Conservation (phyloP, 2,888 invertebrate genomes). For the Scaeva pyrastri region DNA sequence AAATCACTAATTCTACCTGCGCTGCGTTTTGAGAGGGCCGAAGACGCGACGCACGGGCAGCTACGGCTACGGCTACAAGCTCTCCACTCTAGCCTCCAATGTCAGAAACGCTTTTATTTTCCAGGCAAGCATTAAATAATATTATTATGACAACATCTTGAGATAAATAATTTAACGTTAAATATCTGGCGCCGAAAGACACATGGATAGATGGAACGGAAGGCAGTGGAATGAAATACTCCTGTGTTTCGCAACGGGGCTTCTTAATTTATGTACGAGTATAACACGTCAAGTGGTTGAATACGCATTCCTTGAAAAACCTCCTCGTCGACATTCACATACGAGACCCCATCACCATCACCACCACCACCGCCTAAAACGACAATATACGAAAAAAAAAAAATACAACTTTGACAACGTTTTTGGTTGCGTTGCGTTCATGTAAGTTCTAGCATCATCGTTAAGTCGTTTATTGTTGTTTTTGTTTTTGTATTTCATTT, state of each 20-base stretch:
- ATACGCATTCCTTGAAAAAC: slow-evolving; percentile 27
- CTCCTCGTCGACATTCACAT: not conserved
- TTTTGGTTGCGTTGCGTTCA: slow-evolving; percentile 31
- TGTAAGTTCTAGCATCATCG: slow-evolving; percentile 29
- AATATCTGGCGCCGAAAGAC: slow-evolving; percentile 45
- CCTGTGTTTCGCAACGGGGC: slow-evolving; percentile 31
- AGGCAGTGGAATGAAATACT: not conserved
- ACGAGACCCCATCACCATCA: not conserved
- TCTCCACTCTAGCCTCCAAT: slow-evolving; percentile 61
- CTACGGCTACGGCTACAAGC: slow-evolving; percentile 38
- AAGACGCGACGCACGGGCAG: not conserved
- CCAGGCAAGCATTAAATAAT: slow-evolving; percentile 66
- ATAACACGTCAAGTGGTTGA: slow-evolving; percentile 28
- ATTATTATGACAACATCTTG: slow-evolving; percentile 66
- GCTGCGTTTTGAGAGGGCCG: not conserved
- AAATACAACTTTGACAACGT: slow-evolving; percentile 20
- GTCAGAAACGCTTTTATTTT: slow-evolving; percentile 68
- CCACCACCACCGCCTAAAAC: not conserved
- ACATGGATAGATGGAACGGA: slow-evolving; percentile 20
- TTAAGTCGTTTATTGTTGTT: slow-evolving; percentile 1
- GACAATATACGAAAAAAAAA: slow-evolving; percentile 17
- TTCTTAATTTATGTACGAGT: not conserved
- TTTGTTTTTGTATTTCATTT: slow-evolving; percentile 11
- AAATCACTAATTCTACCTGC: slow-evolving; percentile 10
- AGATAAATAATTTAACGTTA: slow-evolving; percentile 31